phyloP scores from a whole-genome alignment of 2,888 invertebrate genomes.

The Drosophila borealis region DNA sequence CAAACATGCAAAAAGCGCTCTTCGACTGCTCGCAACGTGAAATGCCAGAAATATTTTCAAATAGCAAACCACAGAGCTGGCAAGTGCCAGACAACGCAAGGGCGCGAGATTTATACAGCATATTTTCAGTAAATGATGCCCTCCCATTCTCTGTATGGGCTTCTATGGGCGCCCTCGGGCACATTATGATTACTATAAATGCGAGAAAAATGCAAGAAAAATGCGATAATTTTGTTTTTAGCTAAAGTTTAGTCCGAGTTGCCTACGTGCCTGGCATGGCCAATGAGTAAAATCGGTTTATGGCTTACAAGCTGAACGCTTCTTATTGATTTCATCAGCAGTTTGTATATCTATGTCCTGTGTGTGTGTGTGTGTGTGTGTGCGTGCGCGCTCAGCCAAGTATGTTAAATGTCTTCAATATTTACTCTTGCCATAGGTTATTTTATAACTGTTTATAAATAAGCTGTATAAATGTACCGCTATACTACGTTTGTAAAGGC shows the following conservation, averaged over 20 bases:
- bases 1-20: conserved; percentile 55
- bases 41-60: conserved; percentile 63
- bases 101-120: conserved; percentile 40
- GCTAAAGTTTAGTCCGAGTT: conserved; percentile 49
- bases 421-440: conserved; percentile 8
- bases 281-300: conserved; percentile 54
- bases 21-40: conserved; percentile 37
- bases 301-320: conserved; percentile 39
- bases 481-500: neutral
- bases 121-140: conserved; percentile 27
- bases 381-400: conserved; percentile 6
- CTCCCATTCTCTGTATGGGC: neutral
- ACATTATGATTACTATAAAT: conserved; percentile 69
- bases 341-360: conserved; percentile 4
- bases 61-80: conserved; percentile 19
- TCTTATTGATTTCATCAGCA: conserved; percentile 62
- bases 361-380: conserved; percentile 8
- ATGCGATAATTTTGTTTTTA: conserved; percentile 75
- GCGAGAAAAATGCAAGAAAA: conserved; percentile 63
- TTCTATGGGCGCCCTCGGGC: conserved; percentile 15
- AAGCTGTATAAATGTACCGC: conserved; percentile 1
- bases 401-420: conserved; percentile 29
- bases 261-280: conserved; percentile 59
- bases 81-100: conserved; percentile 22
- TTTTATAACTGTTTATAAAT: conserved; percentile 19